Evolutionary conservation across 2,797 vertebrate species (phyloP).

Genomic region (Enteromius trimaculatus): DNA sequence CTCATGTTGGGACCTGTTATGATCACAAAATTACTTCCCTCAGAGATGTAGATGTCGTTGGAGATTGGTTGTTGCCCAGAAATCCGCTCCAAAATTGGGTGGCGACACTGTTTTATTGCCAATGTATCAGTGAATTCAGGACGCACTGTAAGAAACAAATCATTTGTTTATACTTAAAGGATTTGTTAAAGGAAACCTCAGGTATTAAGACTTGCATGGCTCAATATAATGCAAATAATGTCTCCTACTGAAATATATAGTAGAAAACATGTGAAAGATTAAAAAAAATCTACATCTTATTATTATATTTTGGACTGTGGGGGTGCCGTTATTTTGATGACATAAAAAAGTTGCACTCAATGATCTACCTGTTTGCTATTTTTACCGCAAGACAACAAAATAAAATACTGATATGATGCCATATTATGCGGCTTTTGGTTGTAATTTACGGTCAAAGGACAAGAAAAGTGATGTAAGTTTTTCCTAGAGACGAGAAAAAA

Average conservation of each 20-base stretch:
- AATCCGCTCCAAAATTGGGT: constrained; percentile 94
- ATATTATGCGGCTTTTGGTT: not conserved
- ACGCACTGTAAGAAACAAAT: constrained; percentile 80
- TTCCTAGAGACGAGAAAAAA: too few species aligned
- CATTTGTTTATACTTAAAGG: not conserved
- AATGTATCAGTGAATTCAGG: constrained; percentile 97
- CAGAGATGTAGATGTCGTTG: constrained; percentile 91
- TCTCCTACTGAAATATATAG: not conserved
- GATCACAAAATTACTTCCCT: constrained; percentile 93
- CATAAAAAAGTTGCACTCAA: not conserved
- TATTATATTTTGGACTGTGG: not conserved
- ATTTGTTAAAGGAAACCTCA: not conserved
- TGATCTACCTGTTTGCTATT: too few species aligned
- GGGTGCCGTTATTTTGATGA: not conserved
- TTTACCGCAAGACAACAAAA: too few species aligned
- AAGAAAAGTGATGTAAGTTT: too few species aligned
- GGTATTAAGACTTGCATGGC: not conserved
- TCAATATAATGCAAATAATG: not conserved
- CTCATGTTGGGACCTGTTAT: constrained; percentile 99
- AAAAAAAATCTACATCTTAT: not conserved
- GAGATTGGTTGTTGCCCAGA: constrained; percentile 86
- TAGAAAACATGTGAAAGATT: not conserved
- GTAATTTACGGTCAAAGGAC: not conserved
- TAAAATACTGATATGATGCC: too few species aligned
- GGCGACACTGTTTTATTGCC: constrained; percentile 92